Percentiles rank a stretch among this genome's conserved stretches.
These are phyloP conservation scores for Magallana ariakensis DNA, from an alignment of 1,140 invertebrate genomes.

Conservation along the genomic window DNA sequence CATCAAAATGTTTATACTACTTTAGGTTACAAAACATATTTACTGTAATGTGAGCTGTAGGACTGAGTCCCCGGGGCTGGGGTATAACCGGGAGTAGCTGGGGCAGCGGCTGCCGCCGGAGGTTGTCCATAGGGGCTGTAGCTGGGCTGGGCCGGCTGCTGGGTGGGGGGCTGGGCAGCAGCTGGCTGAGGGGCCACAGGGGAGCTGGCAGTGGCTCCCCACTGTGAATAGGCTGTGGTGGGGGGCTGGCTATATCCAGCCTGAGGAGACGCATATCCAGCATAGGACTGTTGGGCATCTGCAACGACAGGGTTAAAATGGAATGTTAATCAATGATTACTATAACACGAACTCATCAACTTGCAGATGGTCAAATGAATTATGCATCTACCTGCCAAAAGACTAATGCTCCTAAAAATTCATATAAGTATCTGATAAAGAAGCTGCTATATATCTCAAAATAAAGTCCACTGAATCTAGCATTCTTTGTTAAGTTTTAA, in stretches of 20 bases:
- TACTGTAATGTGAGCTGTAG: constrained; percentile 24
- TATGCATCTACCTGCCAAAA: no score
- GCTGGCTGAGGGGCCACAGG: constrained; percentile 16
- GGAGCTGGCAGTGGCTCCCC: neutral
- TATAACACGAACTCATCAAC: neutral
- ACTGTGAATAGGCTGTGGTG: constrained; percentile 16
- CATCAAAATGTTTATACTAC: no score
- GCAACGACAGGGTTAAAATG: neutral
- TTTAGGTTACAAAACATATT: no score
- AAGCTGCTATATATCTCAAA: no score
- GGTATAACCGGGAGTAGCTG: constrained; percentile 18
- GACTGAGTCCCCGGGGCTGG: neutral
- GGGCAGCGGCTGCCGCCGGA: constrained; percentile 12
- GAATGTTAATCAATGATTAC: neutral
- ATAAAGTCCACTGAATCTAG: no score
- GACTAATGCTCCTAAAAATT: no score
- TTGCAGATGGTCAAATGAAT: neutral
- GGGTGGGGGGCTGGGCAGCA: constrained; percentile 19
- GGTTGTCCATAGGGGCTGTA: constrained; percentile 22
- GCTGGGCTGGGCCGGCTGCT: constrained; percentile 3
- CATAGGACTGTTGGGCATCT: neutral
- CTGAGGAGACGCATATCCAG: neutral
- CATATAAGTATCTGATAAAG: no score
- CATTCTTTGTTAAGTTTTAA: no score
- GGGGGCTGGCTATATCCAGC: constrained; percentile 27